Conservation (phyloP, 2,888 invertebrate genomes). For the Agriopis aurantiaria region DNA sequence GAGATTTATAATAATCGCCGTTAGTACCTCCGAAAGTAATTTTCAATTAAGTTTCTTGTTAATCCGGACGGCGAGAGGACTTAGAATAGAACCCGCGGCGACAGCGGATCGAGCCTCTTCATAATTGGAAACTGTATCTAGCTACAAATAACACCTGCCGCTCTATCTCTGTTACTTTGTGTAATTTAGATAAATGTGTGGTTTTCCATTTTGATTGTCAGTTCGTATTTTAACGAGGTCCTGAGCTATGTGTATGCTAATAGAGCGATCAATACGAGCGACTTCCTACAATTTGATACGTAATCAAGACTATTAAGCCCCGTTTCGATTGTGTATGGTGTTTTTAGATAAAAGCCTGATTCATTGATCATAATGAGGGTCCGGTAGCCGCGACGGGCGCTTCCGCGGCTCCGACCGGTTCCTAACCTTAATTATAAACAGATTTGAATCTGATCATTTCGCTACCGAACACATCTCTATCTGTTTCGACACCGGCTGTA, state of each 20-base stretch:
- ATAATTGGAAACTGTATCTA: conserved; percentile 79
- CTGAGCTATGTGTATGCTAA: conserved; percentile 57
- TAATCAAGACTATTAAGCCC: conserved; percentile 71
- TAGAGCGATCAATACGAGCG: conserved; percentile 60
- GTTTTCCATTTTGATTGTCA: conserved; percentile 50
- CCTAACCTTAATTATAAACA: conserved; percentile 78
- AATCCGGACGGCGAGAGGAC: conserved; percentile 77
- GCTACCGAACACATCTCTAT: conserved; percentile 75
- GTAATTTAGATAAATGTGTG: conserved; percentile 43
- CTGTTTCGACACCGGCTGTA: conserved; percentile 68
- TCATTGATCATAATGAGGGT: conserved; percentile 83
- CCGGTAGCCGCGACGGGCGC: conserved; percentile 62
- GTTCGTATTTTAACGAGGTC: conserved; percentile 48
- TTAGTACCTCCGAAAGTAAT: conserved; percentile 76
- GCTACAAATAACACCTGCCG: conserved; percentile 68
- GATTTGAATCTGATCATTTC: conserved; percentile 79
- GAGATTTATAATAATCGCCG: conserved; percentile 75
- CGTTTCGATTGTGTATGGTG: conserved; percentile 63
- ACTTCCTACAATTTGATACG: conserved; percentile 68
- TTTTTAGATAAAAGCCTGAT: conserved; percentile 77
- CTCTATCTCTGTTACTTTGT: conserved; percentile 33
- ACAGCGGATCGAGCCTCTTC: conserved; percentile 59
- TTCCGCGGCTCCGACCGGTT: conserved; percentile 79
- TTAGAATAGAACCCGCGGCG: conserved; percentile 70
- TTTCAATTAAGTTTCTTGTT: conserved; percentile 82